Evolutionary conservation across 2,888 invertebrate species (phyloP).

Genomic region (Eristalis tenax): DNA sequence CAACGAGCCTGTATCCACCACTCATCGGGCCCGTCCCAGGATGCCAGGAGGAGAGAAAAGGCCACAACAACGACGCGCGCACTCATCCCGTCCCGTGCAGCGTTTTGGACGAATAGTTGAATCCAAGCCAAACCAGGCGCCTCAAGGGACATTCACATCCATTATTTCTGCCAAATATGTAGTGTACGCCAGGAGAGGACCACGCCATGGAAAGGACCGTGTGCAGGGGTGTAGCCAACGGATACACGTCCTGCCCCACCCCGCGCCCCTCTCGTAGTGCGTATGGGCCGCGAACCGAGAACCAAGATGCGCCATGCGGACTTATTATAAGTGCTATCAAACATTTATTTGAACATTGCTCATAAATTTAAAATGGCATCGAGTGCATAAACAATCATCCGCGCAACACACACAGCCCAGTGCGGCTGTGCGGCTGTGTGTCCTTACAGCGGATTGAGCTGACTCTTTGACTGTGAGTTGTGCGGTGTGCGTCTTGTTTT

Average conservation of each 20-base stretch:
- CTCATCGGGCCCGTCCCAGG: conserved; percentile 52
- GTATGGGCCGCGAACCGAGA: conserved; percentile 17
- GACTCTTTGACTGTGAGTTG: conserved; percentile 1
- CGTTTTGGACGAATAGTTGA: conserved; percentile 69
- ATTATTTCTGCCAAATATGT: conserved; percentile 72
- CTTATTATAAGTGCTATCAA: conserved; percentile 74
- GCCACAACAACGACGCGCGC: conserved; percentile 41
- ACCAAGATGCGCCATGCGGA: conserved; percentile 30
- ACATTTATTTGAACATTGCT: conserved; percentile 74
- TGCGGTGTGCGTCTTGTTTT: conserved; percentile 28
- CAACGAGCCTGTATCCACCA: background rate
- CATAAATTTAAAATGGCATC: conserved; percentile 73
- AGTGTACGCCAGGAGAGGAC: conserved; percentile 47
- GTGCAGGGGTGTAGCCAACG: conserved; percentile 26
- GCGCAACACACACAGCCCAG: conserved; percentile 35
- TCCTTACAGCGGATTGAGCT: conserved; percentile 47
- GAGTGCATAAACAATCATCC: conserved; percentile 71
- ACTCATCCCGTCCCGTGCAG: conserved; percentile 48
- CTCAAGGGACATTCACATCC: conserved; percentile 72
- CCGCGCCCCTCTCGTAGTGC: background rate
- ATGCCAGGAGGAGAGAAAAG: conserved; percentile 31
- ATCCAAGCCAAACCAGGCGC: conserved; percentile 72
- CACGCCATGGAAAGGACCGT: conserved; percentile 39
- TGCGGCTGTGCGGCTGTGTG: conserved; percentile 26
- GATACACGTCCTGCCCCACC: background rate